Base-by-base conservation (phyloP, 30 jellyfish, hydroid and myxozoan genomes). In the Pelagia noctiluca region DNA sequence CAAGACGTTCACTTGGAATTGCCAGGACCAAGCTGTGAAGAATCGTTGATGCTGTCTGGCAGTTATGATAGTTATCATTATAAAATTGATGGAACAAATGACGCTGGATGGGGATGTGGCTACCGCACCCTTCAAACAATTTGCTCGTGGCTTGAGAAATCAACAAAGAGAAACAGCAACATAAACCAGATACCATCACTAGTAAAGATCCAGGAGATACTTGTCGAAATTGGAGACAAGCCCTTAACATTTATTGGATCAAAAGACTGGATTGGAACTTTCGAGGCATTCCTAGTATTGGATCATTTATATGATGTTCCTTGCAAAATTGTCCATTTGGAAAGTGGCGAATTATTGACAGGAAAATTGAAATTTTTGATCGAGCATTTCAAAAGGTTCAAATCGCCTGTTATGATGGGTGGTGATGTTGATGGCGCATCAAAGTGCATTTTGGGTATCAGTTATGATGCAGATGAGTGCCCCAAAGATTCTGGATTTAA, bases 71-170 rank as follows among this genome's bases (percentile, higher is more conserved):
- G 63, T 76, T 86, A 86, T 65, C 96, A 86, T 76, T 86, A 86
- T 52, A 30, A n/a, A 36, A 73, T 66, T 25, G 96, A 86, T 86
- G 86, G 90, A 16, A 31, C 48, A n/a, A 63, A 86, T 50, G 96
- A 86, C 54, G 53, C 63, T 22, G 95, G 97, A 34, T 89, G 97
- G 97, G 97, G 97, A 0, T 89, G 97, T 62, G 97, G 97, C 18
- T 89, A 89, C 37, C 80, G 95, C 18, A 80, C 97, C 0, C 71
- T 89, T 64, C 97, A 89, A 62, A 89, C 97, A 54, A 82, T 89
- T 4, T 74, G 86, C 54, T 89, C 97, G 1, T 89, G 97, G 97
- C 23, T 89, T 16, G 31, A 3, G 50, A 7, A 52, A 36, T 47
- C 90, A 35, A 73, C 83, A 32, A 73, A 28, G 23, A 61, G 82